A percentile compares a stretch with the other conserved stretches of the same genome.
These are phyloP conservation scores for Metallyticus violacea DNA, from an alignment of 2,888 invertebrate species.

Conservation along the genomic window DNA sequence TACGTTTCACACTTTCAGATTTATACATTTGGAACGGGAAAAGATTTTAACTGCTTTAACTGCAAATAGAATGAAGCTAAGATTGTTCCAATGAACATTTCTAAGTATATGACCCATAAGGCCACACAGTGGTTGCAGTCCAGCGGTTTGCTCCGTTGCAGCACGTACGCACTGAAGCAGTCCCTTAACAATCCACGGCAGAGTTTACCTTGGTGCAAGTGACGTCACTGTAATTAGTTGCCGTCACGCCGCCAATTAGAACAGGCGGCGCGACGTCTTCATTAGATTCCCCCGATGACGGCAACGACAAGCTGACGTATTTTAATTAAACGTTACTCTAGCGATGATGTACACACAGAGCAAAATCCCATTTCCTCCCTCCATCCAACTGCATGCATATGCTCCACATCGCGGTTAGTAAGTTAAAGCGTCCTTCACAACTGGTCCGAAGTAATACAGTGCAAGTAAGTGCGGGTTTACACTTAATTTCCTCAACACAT, in stretches of 20 bases:
- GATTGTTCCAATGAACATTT: too few species aligned
- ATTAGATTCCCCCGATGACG: constrained; percentile 14
- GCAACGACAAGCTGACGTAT: constrained; percentile 12
- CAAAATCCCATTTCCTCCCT: not conserved
- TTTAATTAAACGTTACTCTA: constrained; percentile 16
- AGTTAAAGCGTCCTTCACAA: too few species aligned
- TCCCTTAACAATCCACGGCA: not conserved
- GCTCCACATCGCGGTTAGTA: not conserved
- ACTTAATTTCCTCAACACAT: too few species aligned
- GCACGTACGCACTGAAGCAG: not conserved
- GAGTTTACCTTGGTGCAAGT: not conserved
- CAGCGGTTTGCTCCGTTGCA: not conserved
- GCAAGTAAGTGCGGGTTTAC: too few species aligned
- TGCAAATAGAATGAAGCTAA: too few species aligned
- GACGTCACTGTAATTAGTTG: constrained; percentile 20
- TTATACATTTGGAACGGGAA: too few species aligned
- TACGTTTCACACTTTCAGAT: too few species aligned
- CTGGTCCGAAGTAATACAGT: too few species aligned
- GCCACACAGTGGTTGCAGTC: not conserved
- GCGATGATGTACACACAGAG: not conserved
- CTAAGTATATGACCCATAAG: too few species aligned
- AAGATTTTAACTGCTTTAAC: too few species aligned
- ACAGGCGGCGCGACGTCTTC: not conserved
- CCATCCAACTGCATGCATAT: too few species aligned
- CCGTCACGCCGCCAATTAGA: constrained; percentile 22